Conservation (phyloP, 1,140 invertebrate genomes). For the Copidosoma floridanum region DNA sequence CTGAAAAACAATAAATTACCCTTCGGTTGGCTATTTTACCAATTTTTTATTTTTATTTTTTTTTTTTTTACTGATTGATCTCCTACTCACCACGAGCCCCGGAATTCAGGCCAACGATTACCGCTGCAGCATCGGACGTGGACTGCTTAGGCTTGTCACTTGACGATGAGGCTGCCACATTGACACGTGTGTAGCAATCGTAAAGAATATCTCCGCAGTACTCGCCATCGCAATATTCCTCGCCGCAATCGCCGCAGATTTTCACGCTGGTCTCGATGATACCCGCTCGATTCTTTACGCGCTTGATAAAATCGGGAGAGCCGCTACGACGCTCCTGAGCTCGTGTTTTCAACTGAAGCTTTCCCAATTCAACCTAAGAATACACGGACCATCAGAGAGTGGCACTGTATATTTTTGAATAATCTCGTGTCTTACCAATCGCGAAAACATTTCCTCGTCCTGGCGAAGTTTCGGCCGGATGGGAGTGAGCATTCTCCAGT, state of each 20-base stretch:
- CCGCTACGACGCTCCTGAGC: conserved; percentile 65
- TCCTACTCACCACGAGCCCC: not conserved
- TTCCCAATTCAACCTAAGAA: conserved; percentile 79
- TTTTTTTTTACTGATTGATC: conserved; percentile 27
- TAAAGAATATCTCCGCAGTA: conserved; percentile 58
- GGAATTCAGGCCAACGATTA: conserved; percentile 42
- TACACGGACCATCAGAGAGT: too few relatives aligned
- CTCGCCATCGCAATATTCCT: conserved; percentile 79
- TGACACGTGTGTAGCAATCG: conserved; percentile 50
- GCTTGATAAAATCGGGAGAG: conserved; percentile 67
- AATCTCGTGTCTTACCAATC: conserved; percentile 45
- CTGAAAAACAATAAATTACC: conserved; percentile 20
- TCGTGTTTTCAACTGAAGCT: conserved; percentile 69
- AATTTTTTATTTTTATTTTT: conserved; percentile 25
- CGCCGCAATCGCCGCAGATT: conserved; percentile 76
- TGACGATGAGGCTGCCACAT: conserved; percentile 30
- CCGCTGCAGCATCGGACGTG: conserved; percentile 48
- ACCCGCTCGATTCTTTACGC: conserved; percentile 75
- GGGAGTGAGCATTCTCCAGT: conserved; percentile 90
- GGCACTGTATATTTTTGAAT: not conserved
- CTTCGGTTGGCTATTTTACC: not conserved
- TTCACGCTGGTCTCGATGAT: conserved; percentile 74
- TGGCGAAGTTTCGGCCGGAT: conserved; percentile 75
- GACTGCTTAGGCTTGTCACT: conserved; percentile 43
- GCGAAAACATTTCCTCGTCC: conserved; percentile 86